Base-by-base conservation (phyloP, 64 coral and sea anemone species). In the Porites lutea region DNA sequence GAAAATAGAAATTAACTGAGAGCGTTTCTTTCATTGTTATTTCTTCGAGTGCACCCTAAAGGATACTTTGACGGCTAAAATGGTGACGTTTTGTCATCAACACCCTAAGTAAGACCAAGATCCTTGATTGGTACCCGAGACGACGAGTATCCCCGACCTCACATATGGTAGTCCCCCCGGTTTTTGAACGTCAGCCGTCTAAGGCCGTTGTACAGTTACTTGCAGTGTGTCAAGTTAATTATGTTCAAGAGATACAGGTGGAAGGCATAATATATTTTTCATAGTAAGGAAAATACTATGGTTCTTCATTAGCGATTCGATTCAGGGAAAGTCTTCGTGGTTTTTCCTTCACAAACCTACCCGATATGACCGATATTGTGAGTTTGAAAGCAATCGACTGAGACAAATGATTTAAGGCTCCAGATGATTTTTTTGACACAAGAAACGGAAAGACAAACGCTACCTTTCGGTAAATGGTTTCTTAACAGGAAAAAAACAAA, bases 301-400 rank as follows among this genome's bases (percentile, higher is more conserved):
- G 68, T 71, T 71, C 20, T 44, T 71, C 68, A 19, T 21, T 71
- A 71, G 23, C 68, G 68, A 71, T 71, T 71, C 68, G 68, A 27
- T 71, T 71, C 27, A 71, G 52, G 52, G 52, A 54, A 54, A 54
- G 52, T 54, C 52, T 54, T 54, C 52, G 52, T 54, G 52, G 52
- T 44, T 71, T 71, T 71, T 71, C 68, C 68, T 71, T 71, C 68
- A 71, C n/a, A 71, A 71, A 71, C n/a, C 21, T 27, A 71, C 68
- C 68, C n/a, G n/a, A n/a, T n/a, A n/a, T 71, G 37, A 19, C 68
- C 68, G 27, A 71, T 4, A 71, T 71, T 71, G 21, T 21, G 68
- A 71, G 68, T 71, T 71, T 22, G 68, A 2, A 71, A 21, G 68
- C 68, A 71, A 71, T 71, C 14, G 68, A 71, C 68, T 43, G 21